Evolutionary conservation across 2,797 vertebrate species (phyloP).

Genomic region (Lophius americanus): DNA sequence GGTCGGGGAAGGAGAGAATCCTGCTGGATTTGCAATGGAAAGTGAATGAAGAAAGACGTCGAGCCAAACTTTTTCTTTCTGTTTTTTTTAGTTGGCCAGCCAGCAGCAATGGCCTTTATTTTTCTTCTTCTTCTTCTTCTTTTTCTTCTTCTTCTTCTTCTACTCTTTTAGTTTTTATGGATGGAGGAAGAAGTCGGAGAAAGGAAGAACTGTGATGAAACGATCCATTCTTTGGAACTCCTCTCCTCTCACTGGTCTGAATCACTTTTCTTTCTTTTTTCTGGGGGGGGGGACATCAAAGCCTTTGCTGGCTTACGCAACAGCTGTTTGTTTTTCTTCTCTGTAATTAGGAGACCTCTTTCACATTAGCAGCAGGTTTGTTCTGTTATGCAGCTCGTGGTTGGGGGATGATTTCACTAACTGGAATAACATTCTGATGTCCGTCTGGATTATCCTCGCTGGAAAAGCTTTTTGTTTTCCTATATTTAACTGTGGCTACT

Average conservation of each 20-base stretch:
- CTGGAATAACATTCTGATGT: conserved; percentile 46
- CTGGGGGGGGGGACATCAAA: conserved; percentile 57
- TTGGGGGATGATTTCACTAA: conserved; percentile 69
- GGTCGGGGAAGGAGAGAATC: conserved; percentile 77
- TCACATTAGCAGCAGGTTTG: conserved; percentile 73
- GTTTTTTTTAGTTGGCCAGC: conserved; percentile 69
- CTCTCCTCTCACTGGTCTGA: conserved; percentile 70
- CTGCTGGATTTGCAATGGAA: conserved; percentile 81
- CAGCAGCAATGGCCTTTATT: conserved; percentile 66
- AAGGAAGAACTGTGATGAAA: conserved; percentile 68
- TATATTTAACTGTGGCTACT: conserved; percentile 52
- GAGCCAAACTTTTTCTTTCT: conserved; percentile 74
- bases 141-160: conserved; percentile 52
- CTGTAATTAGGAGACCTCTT: conserved; percentile 60
- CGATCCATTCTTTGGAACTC: conserved; percentile 72
- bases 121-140: conserved; percentile 61
- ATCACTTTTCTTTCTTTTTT: conserved; percentile 54
- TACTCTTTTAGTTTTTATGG: background rate
- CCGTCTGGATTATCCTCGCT: conserved; percentile 37
- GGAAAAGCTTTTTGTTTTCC: conserved; percentile 30
- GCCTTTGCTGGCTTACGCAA: conserved; percentile 78
- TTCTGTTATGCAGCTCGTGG: conserved; percentile 72
- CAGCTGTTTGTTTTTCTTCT: conserved; percentile 32
- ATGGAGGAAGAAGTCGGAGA: conserved; percentile 41
- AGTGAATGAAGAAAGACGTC: conserved; percentile 76